Base-by-base conservation (phyloP, 2,113 vertebrate genomes). In the Neofelis nebulosa region DNA sequence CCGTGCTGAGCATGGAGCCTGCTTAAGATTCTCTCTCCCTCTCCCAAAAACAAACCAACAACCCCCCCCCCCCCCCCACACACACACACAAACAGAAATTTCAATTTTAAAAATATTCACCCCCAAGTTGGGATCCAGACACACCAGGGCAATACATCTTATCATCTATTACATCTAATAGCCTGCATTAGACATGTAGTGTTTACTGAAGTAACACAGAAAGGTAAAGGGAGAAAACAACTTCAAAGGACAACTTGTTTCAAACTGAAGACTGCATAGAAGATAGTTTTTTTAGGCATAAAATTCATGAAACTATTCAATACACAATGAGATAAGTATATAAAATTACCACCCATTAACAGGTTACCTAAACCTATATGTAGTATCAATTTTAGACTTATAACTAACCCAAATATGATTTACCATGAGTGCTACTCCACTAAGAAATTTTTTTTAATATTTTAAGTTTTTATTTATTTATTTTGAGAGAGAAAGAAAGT, bases 261-360 rank as follows among this genome's bases (percentile, higher is more conserved):
- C 19, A 94, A 86, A 23, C 10, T 19, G 31, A 97, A 73, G n/a
- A 92, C 36, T 9, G 50, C 33, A 36, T 1, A 84, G 5, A 85
- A 81, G 29, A 23, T 45, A 71, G 25, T 38, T 94, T 81, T 88
- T 88, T 45, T 76, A 95, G 41, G 38, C 25, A 82, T 41, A 92
- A 95, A 89, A 89, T 65, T 91, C 57, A 87, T 41, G 23, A 93
- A 90, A 45, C 79, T 23, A 91, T 15, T 94, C 31, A 91, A 89
- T 27, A 95, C 79, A 79, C 11, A 41, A 63, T 61, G 15, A 29
- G 14, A 57, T 69, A 91, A 84, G 81, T 63, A 73, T 15, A 65
- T 69, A 82, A 94, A 45, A 91, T n/a, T 50, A 97, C 4, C 7
- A 90, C 7, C 73, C 73, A 92, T 68, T 89, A 93, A 92, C 6